phyloP scores from a whole-genome alignment of 2,113 vertebrate species.

The Larimichthys crocea region DNA sequence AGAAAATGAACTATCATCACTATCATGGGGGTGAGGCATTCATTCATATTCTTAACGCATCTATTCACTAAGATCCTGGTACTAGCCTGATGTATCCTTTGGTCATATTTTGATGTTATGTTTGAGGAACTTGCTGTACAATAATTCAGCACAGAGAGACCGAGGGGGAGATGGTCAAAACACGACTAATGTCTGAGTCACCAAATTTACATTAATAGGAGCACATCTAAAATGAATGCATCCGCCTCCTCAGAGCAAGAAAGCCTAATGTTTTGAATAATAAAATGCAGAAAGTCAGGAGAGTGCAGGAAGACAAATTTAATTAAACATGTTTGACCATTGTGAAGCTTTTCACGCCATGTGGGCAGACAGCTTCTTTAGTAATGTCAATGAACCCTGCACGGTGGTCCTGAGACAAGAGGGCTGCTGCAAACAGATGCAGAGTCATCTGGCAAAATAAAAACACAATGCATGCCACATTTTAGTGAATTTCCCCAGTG shows the following conservation, averaged over 20 bases:
- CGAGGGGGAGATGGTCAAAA: conserved; percentile 7
- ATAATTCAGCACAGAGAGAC: neutral
- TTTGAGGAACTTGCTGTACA: conserved; percentile 2
- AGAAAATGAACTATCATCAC: neutral
- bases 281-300: conserved; percentile 13
- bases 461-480: neutral
- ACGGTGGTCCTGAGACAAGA: neutral
- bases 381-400: neutral
- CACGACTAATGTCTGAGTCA: conserved; percentile 57
- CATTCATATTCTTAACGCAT: neutral
- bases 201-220: conserved; percentile 32
- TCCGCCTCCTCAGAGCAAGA: conserved; percentile 26
- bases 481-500: too few species aligned
- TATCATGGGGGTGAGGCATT: neutral
- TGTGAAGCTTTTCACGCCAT: neutral
- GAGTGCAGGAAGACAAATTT: neutral
- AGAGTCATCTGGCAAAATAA: too few species aligned
- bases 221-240: conserved; percentile 28
- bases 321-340: conserved; percentile 11
- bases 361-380: neutral
- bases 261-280: conserved; percentile 39
- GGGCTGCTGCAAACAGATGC: neutral
- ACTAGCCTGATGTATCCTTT: neutral
- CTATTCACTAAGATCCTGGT: neutral
- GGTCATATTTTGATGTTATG: neutral